phyloP scores from a whole-genome alignment of 2,888 invertebrate species.

The Frankliniella intonsa region DNA sequence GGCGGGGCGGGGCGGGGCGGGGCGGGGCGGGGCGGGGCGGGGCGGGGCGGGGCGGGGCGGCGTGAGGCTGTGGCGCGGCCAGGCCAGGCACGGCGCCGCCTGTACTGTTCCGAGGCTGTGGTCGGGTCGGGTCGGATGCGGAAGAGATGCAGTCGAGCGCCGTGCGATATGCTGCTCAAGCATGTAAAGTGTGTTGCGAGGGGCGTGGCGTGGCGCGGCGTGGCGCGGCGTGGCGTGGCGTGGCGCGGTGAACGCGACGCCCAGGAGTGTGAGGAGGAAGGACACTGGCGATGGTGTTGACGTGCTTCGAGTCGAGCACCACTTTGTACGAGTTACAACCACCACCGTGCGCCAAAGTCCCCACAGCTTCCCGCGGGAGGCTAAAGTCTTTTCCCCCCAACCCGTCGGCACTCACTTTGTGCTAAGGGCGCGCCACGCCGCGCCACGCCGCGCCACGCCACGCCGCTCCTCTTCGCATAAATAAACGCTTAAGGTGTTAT shows the following conservation, averaged over 20 bases:
- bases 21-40: not conserved
- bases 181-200: not conserved
- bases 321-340: too few relatives aligned
- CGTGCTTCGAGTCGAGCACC: too few relatives aligned
- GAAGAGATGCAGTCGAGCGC: not conserved
- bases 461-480: not conserved
- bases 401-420: too few relatives aligned
- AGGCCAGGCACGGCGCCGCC: not conserved
- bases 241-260: not conserved
- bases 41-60: not conserved
- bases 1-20: not conserved
- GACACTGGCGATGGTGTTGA: too few relatives aligned
- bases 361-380: too few relatives aligned
- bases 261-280: too few relatives aligned
- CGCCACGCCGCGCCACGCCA: not conserved
- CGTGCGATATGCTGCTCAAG: conserved; percentile 9
- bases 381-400: too few relatives aligned
- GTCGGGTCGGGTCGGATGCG: not conserved
- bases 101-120: not conserved
- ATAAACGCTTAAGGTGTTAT: conserved; percentile 1
- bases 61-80: not conserved
- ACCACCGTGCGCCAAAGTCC: too few relatives aligned
- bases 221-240: not conserved
- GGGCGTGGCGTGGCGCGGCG: not conserved
- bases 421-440: not conserved